Percentiles rank a stretch among this genome's conserved stretches.
These are phyloP conservation scores for Malacoraja senta DNA, from an alignment of 2,797 vertebrate genomes.

Conservation along the genomic window DNA sequence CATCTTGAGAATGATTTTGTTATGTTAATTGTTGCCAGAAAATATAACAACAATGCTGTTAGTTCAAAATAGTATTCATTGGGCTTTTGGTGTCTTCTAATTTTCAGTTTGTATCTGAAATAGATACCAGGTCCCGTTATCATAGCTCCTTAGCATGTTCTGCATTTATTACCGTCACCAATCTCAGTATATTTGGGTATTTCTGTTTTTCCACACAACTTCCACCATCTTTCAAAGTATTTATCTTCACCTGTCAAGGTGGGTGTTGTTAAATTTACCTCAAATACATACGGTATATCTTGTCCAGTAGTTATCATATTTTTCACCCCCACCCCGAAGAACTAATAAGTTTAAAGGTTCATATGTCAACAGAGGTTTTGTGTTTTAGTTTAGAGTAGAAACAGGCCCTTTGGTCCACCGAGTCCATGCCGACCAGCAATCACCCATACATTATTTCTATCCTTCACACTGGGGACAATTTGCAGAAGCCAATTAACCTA, in stretches of 20 bases:
- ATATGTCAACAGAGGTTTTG: too few relatives aligned
- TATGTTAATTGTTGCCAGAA: background rate
- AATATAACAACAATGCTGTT: background rate
- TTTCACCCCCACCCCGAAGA: too few relatives aligned
- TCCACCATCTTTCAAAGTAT: background rate
- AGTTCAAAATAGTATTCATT: background rate
- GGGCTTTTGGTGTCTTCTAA: background rate
- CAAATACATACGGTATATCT: background rate
- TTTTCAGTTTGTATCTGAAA: background rate
- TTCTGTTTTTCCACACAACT: background rate
- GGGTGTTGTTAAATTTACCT: background rate
- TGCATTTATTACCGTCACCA: background rate
- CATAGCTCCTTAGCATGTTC: background rate
- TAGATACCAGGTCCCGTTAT: background rate
- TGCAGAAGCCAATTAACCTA: too few relatives aligned
- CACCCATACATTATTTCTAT: too few relatives aligned
- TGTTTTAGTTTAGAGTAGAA: too few relatives aligned
- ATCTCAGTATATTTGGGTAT: background rate
- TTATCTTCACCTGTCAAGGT: background rate
- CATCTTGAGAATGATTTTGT: background rate
- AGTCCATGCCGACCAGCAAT: too few relatives aligned
- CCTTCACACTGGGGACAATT: too few relatives aligned
- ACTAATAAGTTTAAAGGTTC: too few relatives aligned
- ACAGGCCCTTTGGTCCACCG: too few relatives aligned
- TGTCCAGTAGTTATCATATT: background rate